A percentile compares a stretch with the other conserved stretches of the same genome.
Conservation (phyloP, 2,888 invertebrate species). For the Dicycla oo region DNA sequence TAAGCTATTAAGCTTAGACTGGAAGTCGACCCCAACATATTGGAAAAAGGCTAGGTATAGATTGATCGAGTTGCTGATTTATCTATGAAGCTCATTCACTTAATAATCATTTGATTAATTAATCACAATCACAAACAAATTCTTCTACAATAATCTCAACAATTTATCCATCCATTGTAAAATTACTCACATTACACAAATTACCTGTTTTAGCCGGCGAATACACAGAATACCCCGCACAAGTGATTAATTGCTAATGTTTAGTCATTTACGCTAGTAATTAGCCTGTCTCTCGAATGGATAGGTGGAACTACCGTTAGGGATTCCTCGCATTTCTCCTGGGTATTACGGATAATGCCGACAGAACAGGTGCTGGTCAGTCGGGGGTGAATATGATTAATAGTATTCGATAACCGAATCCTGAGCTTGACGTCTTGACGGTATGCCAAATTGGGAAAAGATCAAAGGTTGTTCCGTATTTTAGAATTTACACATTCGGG, state of each 20-base stretch:
- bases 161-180: constrained; percentile 33
- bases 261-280: constrained; percentile 52
- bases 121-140: constrained; percentile 24
- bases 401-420: constrained; percentile 1
- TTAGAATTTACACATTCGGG: constrained; percentile 12
- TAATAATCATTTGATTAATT: constrained; percentile 47
- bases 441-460: constrained; percentile 3
- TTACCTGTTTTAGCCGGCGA: constrained; percentile 35
- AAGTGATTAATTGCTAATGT: constrained; percentile 66
- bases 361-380: constrained; percentile 7
- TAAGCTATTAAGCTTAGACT: too few species aligned
- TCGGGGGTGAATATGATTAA: constrained; percentile 16
- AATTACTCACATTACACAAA: constrained; percentile 51
- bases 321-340: constrained; percentile 33
- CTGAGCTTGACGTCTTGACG: neutral
- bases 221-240: constrained; percentile 32
- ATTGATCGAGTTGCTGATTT: neutral
- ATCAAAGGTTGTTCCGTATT: constrained; percentile 10
- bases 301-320: constrained; percentile 58
- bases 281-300: constrained; percentile 64
- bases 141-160: constrained; percentile 27
- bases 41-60: too few species aligned
- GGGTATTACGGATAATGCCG: constrained; percentile 9
- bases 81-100: constrained; percentile 25
- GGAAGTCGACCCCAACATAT: too few species aligned